These are phyloP conservation scores for Capreolus pygargus DNA, from an alignment of 2,113 vertebrate species.

Conservation along the genomic window DNA sequence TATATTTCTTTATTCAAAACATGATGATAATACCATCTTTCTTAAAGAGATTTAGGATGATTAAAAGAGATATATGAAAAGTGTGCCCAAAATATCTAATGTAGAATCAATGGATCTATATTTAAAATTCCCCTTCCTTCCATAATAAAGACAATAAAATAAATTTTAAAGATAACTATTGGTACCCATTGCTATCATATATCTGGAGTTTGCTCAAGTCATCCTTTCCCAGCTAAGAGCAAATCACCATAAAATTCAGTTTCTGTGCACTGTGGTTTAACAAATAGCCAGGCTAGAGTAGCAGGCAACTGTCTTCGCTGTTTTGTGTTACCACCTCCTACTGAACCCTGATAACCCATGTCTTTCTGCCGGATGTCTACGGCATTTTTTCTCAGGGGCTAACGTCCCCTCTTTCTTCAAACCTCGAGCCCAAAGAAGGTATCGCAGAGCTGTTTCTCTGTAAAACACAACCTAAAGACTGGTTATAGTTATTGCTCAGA, in stretches of 20 bases:
- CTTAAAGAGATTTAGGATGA: background rate
- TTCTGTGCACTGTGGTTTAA: background rate
- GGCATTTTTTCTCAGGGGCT: background rate
- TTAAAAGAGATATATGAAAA: background rate
- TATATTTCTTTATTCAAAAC: background rate
- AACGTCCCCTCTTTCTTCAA: background rate
- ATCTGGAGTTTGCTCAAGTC: background rate
- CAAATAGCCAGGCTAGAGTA: background rate
- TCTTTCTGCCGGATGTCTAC: background rate
- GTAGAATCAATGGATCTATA: background rate
- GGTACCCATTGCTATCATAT: background rate
- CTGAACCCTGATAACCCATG: background rate
- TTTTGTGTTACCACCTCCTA: background rate
- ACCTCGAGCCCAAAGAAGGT: background rate
- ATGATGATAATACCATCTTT: background rate
- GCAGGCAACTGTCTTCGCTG: background rate
- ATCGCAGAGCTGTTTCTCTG: background rate
- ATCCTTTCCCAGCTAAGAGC: background rate
- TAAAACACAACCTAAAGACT: background rate
- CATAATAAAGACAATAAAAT: background rate
- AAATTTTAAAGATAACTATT: background rate
- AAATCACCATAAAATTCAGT: background rate
- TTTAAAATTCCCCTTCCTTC: background rate
- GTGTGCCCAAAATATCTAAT: background rate
- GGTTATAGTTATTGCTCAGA: background rate